Evolutionary conservation across 1,140 invertebrate species (phyloP), one percentile per base, ranked within the genome.

Genomic region (Eumaeus atala): DNA sequence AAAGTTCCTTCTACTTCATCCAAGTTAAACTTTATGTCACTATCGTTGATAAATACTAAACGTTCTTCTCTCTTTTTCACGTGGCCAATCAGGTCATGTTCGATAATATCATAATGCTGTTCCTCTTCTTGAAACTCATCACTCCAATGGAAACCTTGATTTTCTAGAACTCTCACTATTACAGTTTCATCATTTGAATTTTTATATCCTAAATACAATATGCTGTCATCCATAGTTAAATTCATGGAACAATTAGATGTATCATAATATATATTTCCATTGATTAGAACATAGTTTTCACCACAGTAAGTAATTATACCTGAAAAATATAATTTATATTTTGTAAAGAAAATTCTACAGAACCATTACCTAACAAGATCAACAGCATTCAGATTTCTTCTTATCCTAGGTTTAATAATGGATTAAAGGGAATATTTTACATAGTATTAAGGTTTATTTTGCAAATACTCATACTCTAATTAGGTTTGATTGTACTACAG

Each of bases 1-100:
- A 89, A 89, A 40, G 66, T 78, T 3, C 77, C 62, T 61, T 78
- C 69, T 3, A 92, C 84, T 40, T 87, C 74, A 59, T 92, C 89
- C 21, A 93, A 70, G 57, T 87, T 78, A 49, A 92, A 78, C 42
- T 66, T 77, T 11, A 90, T 62, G 38, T 89, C 78, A 54, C 79
- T 78, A 11, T 89, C 88, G 35, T 89, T 87, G 0, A 91, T 80
- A 49, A 84, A 82, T 6, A 91, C 87, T 10, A 77, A 58, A 47
- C 91, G 74, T 3, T 87, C 81, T 6, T 87, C 59, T 36, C 90
- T 84, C 44, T 70, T 64, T 5, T 66, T 73, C 14, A 93, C 90
- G 67, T 89, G 83, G 0, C 88, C 90, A 14, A 91, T 63, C 18
- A 91, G 68, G 21, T 74, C 79, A 61, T 88, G 87, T 42, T 84